These are phyloP conservation scores for Tonatia bakeri DNA, from an alignment of 2,113 vertebrate species.

Conservation along the genomic window DNA sequence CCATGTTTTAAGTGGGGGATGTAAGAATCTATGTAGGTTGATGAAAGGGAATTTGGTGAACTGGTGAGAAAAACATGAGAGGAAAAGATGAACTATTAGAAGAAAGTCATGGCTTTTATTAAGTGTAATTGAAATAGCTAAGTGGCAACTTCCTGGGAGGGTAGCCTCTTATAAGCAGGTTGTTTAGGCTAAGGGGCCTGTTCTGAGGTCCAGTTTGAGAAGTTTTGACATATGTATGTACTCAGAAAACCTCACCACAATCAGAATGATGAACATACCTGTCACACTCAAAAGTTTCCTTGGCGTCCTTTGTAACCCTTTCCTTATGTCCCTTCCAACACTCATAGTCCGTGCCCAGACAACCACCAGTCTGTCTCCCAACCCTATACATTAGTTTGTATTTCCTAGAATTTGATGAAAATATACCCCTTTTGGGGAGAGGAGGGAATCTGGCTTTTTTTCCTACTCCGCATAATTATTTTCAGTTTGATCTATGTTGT, in stretches of 20 bases:
- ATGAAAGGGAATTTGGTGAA: neutral
- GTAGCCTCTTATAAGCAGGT: neutral
- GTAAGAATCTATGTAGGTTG: neutral
- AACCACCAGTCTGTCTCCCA: neutral
- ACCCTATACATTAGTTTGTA: neutral
- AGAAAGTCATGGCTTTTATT: neutral
- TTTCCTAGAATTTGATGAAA: neutral
- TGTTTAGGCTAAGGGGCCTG: neutral
- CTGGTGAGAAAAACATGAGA: neutral
- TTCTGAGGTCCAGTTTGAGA: neutral
- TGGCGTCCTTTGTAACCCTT: neutral
- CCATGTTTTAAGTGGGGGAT: neutral
- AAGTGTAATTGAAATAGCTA: neutral
- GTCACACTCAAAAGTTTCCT: neutral
- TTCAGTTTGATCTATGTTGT: neutral
- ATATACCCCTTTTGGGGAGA: neutral
- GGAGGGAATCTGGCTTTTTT: neutral
- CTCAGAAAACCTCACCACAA: neutral
- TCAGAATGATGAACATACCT: neutral
- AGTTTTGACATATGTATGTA: neutral
- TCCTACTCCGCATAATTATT: neutral
- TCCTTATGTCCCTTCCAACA: neutral
- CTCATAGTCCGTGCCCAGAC: neutral
- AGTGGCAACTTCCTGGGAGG: neutral
- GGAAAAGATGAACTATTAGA: conserved; percentile 2